Conservation (phyloP, 2,888 invertebrate species). For the Clistopyga incitator region DNA sequence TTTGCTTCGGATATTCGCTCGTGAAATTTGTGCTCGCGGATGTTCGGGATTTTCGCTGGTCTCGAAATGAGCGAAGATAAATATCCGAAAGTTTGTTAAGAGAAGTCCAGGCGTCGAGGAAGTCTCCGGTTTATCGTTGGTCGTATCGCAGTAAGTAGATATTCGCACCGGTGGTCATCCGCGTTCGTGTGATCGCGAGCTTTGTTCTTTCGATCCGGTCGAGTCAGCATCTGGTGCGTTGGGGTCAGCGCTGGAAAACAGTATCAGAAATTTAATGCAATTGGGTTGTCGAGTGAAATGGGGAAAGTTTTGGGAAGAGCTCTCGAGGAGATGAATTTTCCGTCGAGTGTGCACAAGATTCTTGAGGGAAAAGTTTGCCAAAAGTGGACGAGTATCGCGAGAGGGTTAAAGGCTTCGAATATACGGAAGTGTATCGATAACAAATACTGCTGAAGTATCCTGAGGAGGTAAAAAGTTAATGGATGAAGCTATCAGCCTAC, state of each 20-base stretch:
- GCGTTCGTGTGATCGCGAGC: background rate
- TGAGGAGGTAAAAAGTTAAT: slow-evolving; percentile 40
- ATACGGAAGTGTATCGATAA: slow-evolving; percentile 38
- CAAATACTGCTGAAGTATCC: slow-evolving; percentile 27
- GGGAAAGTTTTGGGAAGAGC: background rate
- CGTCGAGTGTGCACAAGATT: background rate
- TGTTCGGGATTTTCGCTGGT: background rate
- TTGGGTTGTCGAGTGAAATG: background rate
- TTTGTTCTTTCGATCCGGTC: slow-evolving; percentile 1
- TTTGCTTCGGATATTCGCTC: background rate
- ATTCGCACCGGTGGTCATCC: slow-evolving; percentile 3
- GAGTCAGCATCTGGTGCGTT: slow-evolving; percentile 21
- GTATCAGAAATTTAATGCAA: slow-evolving; percentile 9
- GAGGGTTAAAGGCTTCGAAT: background rate
- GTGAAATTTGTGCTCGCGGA: background rate
- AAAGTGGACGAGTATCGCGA: background rate
- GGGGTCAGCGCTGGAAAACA: slow-evolving; percentile 20
- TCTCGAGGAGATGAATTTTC: background rate
- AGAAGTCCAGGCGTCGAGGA: slow-evolving; percentile 4
- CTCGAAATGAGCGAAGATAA: background rate
- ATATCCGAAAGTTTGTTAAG: background rate
- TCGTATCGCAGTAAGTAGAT: slow-evolving; percentile 21
- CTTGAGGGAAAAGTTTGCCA: slow-evolving; percentile 26
- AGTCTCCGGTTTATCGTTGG: background rate
- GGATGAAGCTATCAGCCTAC: slow-evolving; percentile 46